Evolutionary conservation across 2,888 invertebrate species (phyloP), one percentile per base, ranked within the genome.

Genomic region (Drosophila incognita): DNA sequence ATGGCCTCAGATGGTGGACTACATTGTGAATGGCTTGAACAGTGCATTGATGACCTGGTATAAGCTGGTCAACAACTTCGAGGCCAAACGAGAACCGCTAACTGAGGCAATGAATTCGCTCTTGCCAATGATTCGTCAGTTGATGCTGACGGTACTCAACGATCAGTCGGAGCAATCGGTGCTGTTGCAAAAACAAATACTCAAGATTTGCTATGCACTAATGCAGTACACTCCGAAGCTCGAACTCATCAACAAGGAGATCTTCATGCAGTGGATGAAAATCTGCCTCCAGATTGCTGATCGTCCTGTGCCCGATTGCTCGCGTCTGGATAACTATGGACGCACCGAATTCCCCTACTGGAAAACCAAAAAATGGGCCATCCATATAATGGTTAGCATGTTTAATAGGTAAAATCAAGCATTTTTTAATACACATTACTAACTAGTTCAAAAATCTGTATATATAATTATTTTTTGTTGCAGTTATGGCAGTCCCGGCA

Each of bases 321-420:
- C 96, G 13, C 95, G 3, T 27, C 27, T 27, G 27, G 27, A 27
- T 27, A 3, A 27, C 27, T 27, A 27, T 27, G 27, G 27, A 27
- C 27, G 27, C 27, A 27, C 27, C 27, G 27, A 27, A 27, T 27
- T 27, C 27, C 27, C 27, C 27, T 27, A 96, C 97, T 99, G 99
- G 99, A 99, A 99, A 93, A 97, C 97, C 91, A 99, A 99, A 94
- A 99, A 99, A 93, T 99, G 99, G 99, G 97, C 99, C 0, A 94
- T 98, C 42, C 98, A 99, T 92, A 98, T 27, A 2, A 24, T 24
- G 24, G 2, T 24, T 24, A 24, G 24, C 24, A 24, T 27, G 93
- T 99, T 99, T 94, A 99, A 99, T 94, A 95, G 99, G 97, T 97
- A 92, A 74, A 79, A 73, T 24, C 0, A 36, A 5, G 8, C 4